These are phyloP conservation scores for Styela clava DNA, from an alignment of 23 tunicate genomes.

Conservation along the genomic window DNA sequence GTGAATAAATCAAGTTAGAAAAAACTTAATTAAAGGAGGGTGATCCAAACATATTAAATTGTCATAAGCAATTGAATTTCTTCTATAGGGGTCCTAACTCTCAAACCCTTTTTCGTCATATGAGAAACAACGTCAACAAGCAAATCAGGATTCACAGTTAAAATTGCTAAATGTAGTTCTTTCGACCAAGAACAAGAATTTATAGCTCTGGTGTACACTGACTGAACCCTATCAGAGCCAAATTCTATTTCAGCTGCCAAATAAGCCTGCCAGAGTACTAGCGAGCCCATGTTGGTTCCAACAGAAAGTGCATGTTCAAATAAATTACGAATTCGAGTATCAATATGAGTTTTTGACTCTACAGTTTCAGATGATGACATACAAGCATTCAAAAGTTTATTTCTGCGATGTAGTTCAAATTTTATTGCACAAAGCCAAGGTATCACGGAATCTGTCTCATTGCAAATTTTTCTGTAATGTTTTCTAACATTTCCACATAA, in stretches of 20 bases:
- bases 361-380: background rate
- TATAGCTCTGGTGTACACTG: constrained; percentile 44
- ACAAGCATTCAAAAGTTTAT: background rate
- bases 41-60: too few relatives aligned
- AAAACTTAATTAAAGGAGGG: too few relatives aligned
- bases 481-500: constrained; percentile 14
- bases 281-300: constrained; percentile 16
- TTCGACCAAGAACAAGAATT: constrained; percentile 79
- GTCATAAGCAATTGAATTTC: constrained; percentile 70
- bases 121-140: constrained; percentile 41
- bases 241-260: constrained; percentile 4
- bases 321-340: constrained; percentile 15
- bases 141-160: constrained; percentile 5
- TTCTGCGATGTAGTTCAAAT: constrained; percentile 16
- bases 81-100: constrained; percentile 77
- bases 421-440: constrained; percentile 27
- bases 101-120: constrained; percentile 51
- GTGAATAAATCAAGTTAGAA: too few relatives aligned
- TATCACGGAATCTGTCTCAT: background rate
- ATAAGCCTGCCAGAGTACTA: constrained; percentile 21
- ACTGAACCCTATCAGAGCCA: background rate
- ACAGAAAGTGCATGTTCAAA: constrained; percentile 20
- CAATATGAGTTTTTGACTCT: background rate
- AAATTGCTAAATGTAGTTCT: constrained; percentile 57
- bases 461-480: constrained; percentile 15